Evolutionary conservation across 2,888 invertebrate species (phyloP), one percentile per base, ranked within the genome.

Genomic region (Dioctria rufipes): DNA sequence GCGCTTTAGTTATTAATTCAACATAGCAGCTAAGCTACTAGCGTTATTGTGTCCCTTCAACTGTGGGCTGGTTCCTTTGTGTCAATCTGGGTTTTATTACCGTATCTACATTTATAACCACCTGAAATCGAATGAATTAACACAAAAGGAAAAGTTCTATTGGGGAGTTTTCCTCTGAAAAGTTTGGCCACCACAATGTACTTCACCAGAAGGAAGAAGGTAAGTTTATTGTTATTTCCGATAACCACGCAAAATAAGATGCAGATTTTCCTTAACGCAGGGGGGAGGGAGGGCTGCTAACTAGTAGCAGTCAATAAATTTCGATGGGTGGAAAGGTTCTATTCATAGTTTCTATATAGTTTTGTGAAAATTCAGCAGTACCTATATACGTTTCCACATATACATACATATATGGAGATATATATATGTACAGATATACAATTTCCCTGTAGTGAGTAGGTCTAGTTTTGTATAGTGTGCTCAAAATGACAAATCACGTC

Each of bases 141-240:
- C 43, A 39, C 51, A 54, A 54, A 54, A 54, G 11, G 5, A 39
- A 77, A 25, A 63, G 51, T 40, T 73, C 58, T 39, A 61, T 25
- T 25, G 25, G 42, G 49, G 13, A 65, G 8, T 51, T 13, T 42
- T 51, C 65, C 51, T 78, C 11, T 11, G 51, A 9, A 54, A 46
- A 37, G 60, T n/a, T 54, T 42, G 51, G 63, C 42, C 40, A 37
- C 11, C 65, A 67, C 3, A 11, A 82, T 82, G 82, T 82, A 81
- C 51, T 81, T 82, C 75, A 78, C 81, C 25, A 80, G 80, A 63
- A 81, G 80, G 66, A 82, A 82, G 71, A 82, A 82, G 82, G 82
- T 82, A 61, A 66, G 81, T 67, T 60, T 66, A 66, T 66, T 46
- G 40, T 66, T 66, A 78, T 49, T 54, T 66, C 25, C 25, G 54